Base-by-base conservation (phyloP, 2,888 invertebrate genomes). In the Pilophorus perplexus region DNA sequence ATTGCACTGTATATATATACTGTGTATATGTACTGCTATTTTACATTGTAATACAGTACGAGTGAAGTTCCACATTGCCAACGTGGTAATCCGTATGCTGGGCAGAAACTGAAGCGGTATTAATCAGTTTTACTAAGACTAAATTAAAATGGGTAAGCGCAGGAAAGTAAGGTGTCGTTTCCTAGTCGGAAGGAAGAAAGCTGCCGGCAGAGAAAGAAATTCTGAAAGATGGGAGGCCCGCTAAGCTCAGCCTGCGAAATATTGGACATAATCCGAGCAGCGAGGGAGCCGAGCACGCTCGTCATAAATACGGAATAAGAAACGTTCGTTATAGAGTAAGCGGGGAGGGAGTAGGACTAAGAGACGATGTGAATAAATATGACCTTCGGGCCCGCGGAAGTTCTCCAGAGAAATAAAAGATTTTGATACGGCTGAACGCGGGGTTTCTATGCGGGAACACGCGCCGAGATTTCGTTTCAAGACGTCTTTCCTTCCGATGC, bases 201-300 rank as follows among this genome's bases (percentile, higher is more conserved):
- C 28, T 14, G 52, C 27, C 28, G 52, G 38, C 38, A 38, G 38
- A 55, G 28, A 38, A 22, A n/a, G n/a, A 33, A 33, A 33, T 33
- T 33, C 33, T 33, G 33, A 33, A 33, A 33, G 12, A 33, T 12
- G 6, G 33, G 12, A 33, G 12, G 12, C 12, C 33, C 33, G 6
- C 12, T 33, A 8, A 12, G 33, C 33, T 33, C 33, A 33, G 33
- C n/a, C n/a, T 55, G 38, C 27, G 55, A 55, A 38, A 55, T n/a
- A n/a, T 55, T 55, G 55, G 55, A 38, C 55, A 37, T 55, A 55
- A 55, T 55, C 55, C 55, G 38, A 16, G 23, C 14, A 10, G 38
- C 6, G 23, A 33, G 10, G 22, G 3, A 12, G 55, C 23, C 18
- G n/a, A 22, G 38, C 55, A 55, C 55, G 55, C 55, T 38, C 38